Evolutionary conservation across 1,140 invertebrate genomes (phyloP).

Genomic region (Microplitis mediator): DNA sequence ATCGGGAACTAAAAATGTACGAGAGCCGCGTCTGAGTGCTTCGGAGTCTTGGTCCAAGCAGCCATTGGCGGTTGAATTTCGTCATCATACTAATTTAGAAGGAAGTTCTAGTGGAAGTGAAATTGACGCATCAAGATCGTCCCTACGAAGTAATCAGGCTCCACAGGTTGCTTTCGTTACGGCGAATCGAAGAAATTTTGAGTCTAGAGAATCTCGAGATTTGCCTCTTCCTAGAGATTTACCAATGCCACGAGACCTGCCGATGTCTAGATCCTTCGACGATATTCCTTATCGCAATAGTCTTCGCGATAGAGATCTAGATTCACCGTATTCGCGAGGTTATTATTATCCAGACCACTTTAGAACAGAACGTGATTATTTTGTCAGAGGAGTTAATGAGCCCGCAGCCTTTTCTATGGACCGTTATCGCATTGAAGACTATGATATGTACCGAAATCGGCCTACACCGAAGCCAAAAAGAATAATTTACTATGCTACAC

Average conservation of each 20-base stretch:
- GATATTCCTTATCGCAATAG: slow-evolving; percentile 44
- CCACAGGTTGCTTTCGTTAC: slow-evolving; percentile 54
- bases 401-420: slow-evolving; percentile 43
- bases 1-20: slow-evolving; percentile 39
- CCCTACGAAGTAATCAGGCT: slow-evolving; percentile 32
- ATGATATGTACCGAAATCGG: slow-evolving; percentile 48
- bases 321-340: slow-evolving; percentile 40
- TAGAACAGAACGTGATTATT: slow-evolving; percentile 42
- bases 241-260: slow-evolving; percentile 37
- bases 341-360: slow-evolving; percentile 50
- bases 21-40: slow-evolving; percentile 42
- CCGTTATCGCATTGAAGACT: slow-evolving; percentile 47
- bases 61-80: slow-evolving; percentile 50
- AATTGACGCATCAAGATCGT: slow-evolving; percentile 10
- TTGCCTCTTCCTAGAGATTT: too few species aligned
- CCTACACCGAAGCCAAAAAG: slow-evolving; percentile 52
- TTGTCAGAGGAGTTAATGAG: slow-evolving; percentile 35
- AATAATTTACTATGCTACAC: slow-evolving; percentile 62
- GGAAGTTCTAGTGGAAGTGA: slow-evolving; percentile 26
- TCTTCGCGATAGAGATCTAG: slow-evolving; percentile 43
- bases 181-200: slow-evolving; percentile 39
- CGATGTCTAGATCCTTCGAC: slow-evolving; percentile 42
- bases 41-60: slow-evolving; percentile 53
- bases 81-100: slow-evolving; percentile 41
- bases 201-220: slow-evolving; percentile 48